Evolutionary conservation across 1,140 invertebrate genomes (phyloP).

Genomic region (Eufriesea mexicana): DNA sequence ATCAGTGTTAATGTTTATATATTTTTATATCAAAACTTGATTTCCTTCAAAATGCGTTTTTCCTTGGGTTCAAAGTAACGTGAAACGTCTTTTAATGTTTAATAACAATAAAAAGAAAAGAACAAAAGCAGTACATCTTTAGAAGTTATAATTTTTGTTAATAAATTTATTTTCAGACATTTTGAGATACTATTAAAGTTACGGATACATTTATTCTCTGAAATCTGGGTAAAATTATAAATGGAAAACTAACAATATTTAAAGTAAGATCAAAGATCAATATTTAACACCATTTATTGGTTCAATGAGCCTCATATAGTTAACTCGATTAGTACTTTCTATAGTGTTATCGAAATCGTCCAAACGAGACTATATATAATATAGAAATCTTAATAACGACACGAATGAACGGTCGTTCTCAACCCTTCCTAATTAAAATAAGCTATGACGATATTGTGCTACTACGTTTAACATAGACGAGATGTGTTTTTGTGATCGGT

Average conservation of each 20-base stretch:
- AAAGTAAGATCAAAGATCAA: neutral
- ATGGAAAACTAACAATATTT: neutral
- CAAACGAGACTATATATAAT: slow-evolving; percentile 51
- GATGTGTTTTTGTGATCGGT: slow-evolving; percentile 28
- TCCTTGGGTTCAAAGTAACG: neutral
- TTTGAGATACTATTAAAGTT: neutral
- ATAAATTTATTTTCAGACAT: slow-evolving; percentile 2
- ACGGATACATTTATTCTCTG: neutral
- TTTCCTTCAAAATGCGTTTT: slow-evolving; percentile 34
- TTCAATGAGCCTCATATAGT: neutral
- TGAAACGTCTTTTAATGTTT: slow-evolving; percentile 1
- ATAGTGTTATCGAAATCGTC: slow-evolving; percentile 47
- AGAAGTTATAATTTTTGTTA: neutral
- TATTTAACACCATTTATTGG: slow-evolving; percentile 2
- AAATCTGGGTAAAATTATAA: neutral
- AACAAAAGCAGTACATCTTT: neutral
- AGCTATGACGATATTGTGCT: slow-evolving; percentile 33
- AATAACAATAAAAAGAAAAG: neutral
- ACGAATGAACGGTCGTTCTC: slow-evolving; percentile 14
- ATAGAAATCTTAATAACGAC: slow-evolving; percentile 35
- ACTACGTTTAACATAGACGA: slow-evolving; percentile 27
- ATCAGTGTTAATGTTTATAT: slow-evolving; percentile 36
- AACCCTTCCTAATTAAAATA: slow-evolving; percentile 52
- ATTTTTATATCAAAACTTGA: slow-evolving; percentile 48
- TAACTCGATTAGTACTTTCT: slow-evolving; percentile 21